A percentile compares a stretch with the other conserved stretches of the same genome.
Evolutionary conservation across 1,140 invertebrate species (phyloP).

Genomic region (Monochamus saltuarius): DNA sequence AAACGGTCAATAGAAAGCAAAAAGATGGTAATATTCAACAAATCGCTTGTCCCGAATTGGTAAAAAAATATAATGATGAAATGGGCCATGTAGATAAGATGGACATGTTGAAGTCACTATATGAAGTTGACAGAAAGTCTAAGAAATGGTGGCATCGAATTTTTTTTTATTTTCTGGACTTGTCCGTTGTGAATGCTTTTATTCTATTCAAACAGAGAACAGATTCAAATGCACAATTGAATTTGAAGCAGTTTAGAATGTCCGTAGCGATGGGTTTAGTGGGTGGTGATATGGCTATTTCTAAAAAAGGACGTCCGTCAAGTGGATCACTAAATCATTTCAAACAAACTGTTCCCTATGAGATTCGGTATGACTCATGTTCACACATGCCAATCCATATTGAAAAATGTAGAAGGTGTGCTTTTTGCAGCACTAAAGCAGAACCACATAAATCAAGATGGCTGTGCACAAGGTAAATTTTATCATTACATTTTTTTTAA

Average conservation of each 20-base stretch:
- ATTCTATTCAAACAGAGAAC: not conserved
- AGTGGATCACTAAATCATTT: not conserved
- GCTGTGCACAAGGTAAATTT: too few species aligned
- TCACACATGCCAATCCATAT: conserved; percentile 19
- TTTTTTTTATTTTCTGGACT: conserved; percentile 32
- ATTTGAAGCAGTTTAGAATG: conserved; percentile 25
- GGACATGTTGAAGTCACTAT: conserved; percentile 45
- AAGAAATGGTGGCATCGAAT: conserved; percentile 45
- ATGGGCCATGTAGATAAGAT: conserved; percentile 50
- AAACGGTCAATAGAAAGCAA: conserved; percentile 39
- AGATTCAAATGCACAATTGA: not conserved
- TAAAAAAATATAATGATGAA: conserved; percentile 48
- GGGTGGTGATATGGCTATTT: too few species aligned
- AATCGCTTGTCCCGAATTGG: conserved; percentile 19
- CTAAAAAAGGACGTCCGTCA: too few species aligned
- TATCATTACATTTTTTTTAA: too few species aligned
- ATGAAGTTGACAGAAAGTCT: conserved; percentile 46
- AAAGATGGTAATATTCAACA: conserved; percentile 33
- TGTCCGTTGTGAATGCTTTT: conserved; percentile 22
- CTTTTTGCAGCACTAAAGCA: conserved; percentile 17
- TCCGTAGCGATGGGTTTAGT: conserved; percentile 25
- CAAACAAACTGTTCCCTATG: conserved; percentile 2
- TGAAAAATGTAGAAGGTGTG: conserved; percentile 17
- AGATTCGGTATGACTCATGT: not conserved
- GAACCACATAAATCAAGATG: conserved; percentile 18